Evolutionary conservation across 2,797 vertebrate genomes (phyloP), one percentile per base, ranked within the genome.

Genomic region (Eremophila alpestris): DNA sequence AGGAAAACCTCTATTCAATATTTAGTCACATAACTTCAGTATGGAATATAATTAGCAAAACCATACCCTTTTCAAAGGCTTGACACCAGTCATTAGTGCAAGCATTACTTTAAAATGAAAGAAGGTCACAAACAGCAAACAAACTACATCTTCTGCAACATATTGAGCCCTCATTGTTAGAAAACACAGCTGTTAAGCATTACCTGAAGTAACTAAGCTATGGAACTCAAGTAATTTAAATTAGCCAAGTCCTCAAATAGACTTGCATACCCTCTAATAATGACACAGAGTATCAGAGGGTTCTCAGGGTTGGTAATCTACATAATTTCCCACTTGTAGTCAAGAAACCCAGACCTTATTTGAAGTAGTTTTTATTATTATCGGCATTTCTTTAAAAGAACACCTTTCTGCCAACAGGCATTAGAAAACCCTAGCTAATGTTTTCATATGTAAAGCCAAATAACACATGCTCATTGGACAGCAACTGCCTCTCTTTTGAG

Each of bases 301-400:
- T 90, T 96, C 96, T 95, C 90, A 94, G 78, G 78, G 82, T 29
- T 95, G 73, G 65, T 65, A 97, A 96, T 96, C 90, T 96, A 94
- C 95, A 95, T 96, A 95, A 97, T 96, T 97, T 95, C 49, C 87
- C 88, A 95, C 83, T 94, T 11, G 1, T 24, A 95, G 60, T 94
- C 73, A 94, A 95, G 78, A 96, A 83, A 84, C 67, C 83, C 73
- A 83, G 64, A 84, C 26, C 79, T 83, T 80, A 94, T 77, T 87
- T 95, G 77, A 96, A 93, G 87, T 83, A 95, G 87, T 34, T 94
- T 64, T 93, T 94, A 87, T 90, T 92, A 88, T 90, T 95, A 83
- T 54, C 94, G 88, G 89, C 89, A 85, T 87, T 96, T 94, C 87
- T 92, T 92, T 83, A 95, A 83, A 95, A 95, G 90, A 90, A 78